A percentile compares a stretch with the other conserved stretches of the same genome.
Evolutionary conservation across 2,888 invertebrate species (phyloP).

Genomic region (Emesis furor): DNA sequence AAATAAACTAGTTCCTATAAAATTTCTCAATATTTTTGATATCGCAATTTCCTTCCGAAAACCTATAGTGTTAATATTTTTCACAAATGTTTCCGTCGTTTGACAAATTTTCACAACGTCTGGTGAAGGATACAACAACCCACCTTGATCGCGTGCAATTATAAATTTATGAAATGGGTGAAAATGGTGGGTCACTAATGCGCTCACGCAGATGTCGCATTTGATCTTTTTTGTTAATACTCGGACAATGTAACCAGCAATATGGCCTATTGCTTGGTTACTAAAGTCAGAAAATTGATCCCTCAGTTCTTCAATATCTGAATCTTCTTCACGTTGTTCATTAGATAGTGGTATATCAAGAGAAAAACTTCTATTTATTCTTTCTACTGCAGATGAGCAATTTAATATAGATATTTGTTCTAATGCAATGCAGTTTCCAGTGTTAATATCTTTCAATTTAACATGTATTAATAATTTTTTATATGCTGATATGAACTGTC

Average conservation of each 20-base stretch:
- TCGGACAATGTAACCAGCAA: neutral
- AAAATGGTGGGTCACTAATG: slow-evolving; percentile 1
- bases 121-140: slow-evolving; percentile 1
- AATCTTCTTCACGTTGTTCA: neutral
- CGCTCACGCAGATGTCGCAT: neutral
- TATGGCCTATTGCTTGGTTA: neutral
- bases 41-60: neutral
- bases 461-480: slow-evolving; percentile 40
- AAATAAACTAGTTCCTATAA: neutral
- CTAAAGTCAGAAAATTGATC: neutral
- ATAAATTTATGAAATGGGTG: neutral
- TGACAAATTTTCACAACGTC: neutral
- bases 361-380: neutral
- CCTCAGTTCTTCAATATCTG: neutral
- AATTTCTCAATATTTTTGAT: neutral
- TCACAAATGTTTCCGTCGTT: neutral
- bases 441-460: slow-evolving; percentile 27
- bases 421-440: slow-evolving; percentile 9
- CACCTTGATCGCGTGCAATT: slow-evolving; percentile 2
- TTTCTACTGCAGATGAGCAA: neutral
- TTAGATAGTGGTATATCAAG: neutral
- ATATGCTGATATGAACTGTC: slow-evolving; percentile 34
- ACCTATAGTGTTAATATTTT: neutral
- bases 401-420: neutral
- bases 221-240: neutral